Percentiles rank a stretch among this genome's conserved stretches.
phyloP scores from a whole-genome alignment of 2,797 vertebrate genomes.

The Diplodus puntazzo region DNA sequence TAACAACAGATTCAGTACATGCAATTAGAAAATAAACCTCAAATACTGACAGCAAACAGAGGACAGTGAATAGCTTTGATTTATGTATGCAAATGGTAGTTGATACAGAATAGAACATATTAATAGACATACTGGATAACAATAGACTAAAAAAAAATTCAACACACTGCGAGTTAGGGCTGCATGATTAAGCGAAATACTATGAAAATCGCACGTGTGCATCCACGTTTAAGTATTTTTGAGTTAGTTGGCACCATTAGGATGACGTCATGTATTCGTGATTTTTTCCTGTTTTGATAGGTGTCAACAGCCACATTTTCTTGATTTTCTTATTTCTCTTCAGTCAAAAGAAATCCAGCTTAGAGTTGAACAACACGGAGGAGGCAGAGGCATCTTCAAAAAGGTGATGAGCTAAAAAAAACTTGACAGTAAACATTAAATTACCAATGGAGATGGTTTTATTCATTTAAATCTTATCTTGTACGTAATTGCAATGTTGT shows the following conservation, averaged over 20 bases:
- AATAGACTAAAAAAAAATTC: not conserved
- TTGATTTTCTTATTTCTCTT: not conserved
- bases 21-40: constrained; percentile 3
- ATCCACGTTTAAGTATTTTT: not conserved
- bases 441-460: too few relatives aligned
- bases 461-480: too few relatives aligned
- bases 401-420: too few relatives aligned
- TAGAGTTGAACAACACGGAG: too few relatives aligned
- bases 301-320: not conserved
- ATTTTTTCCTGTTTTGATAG: not conserved
- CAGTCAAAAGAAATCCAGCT: not conserved
- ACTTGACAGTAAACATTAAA: too few relatives aligned
- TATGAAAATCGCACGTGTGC: too few relatives aligned
- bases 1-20: constrained; percentile 4
- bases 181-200: too few relatives aligned
- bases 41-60: not conserved
- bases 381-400: not conserved
- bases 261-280: not conserved
- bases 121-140: not conserved
- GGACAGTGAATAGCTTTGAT: not conserved
- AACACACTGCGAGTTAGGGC: too few relatives aligned
- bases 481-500: too few relatives aligned
- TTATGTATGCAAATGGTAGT: not conserved
- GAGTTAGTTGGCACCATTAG: not conserved
- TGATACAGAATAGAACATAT: not conserved